phyloP scores from a whole-genome alignment of 2,888 invertebrate species.

The Arrhopalites spinosus region DNA sequence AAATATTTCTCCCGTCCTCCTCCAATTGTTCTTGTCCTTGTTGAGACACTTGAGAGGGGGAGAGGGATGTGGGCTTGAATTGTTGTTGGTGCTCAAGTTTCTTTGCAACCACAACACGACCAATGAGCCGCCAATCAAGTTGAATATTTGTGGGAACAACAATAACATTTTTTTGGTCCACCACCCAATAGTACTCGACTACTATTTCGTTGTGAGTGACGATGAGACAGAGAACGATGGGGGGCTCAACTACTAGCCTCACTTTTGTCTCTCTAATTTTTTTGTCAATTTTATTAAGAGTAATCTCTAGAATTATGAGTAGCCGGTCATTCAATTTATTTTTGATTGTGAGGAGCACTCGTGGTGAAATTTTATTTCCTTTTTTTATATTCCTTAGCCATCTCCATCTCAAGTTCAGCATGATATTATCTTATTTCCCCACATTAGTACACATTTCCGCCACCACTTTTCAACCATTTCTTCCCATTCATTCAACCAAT shows the following conservation, averaged over 20 bases:
- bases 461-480: not conserved
- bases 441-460: constrained; percentile 7
- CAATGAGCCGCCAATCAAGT: constrained; percentile 16
- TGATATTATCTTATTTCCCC: constrained; percentile 22
- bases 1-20: too few species aligned
- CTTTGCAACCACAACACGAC: constrained; percentile 11
- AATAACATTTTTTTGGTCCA: constrained; percentile 26
- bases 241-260: not conserved
- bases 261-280: too few species aligned
- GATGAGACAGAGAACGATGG: too few species aligned
- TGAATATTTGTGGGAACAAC: constrained; percentile 6
- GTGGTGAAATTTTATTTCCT: too few species aligned
- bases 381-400: too few species aligned
- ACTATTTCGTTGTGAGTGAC: too few species aligned
- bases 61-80: not conserved
- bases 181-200: not conserved
- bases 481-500: not conserved
- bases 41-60: too few species aligned
- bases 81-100: constrained; percentile 16
- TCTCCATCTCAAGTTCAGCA: constrained; percentile 19
- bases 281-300: too few species aligned
- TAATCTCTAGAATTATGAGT: not conserved
- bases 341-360: too few species aligned
- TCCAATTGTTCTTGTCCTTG: too few species aligned
- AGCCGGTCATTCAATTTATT: not conserved